Percentiles rank a stretch among this genome's conserved stretches.
These are phyloP conservation scores for Mixornis gularis DNA, from an alignment of 2,113 vertebrate genomes.

Conservation along the genomic window DNA sequence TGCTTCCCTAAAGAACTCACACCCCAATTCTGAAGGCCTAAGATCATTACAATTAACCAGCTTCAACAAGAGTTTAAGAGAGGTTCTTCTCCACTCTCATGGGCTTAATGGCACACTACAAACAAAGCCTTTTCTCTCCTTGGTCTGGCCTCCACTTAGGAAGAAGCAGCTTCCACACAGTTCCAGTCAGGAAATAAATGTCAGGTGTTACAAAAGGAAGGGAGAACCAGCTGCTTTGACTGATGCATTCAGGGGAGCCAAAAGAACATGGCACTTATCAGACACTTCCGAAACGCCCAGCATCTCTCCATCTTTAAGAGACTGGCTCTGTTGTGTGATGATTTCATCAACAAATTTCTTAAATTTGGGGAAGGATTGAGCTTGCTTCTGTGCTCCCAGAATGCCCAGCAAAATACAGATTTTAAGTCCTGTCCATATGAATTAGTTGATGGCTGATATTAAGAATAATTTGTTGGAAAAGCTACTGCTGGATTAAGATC, in stretches of 20 bases:
- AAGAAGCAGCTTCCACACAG: background rate
- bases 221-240: background rate
- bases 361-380: background rate
- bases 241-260: background rate
- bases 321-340: background rate
- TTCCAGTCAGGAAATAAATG: conserved; percentile 18
- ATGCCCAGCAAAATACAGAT: background rate
- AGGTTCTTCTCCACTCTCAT: background rate
- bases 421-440: background rate
- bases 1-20: conserved; percentile 29
- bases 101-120: background rate
- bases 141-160: background rate
- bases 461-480: background rate
- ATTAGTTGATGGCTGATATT: background rate
- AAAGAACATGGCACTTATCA: accelerated
- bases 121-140: background rate
- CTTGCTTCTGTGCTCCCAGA: background rate
- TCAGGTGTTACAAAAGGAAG: conserved; percentile 17
- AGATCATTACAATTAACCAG: conserved; percentile 8
- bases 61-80: background rate
- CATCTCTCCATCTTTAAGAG: background rate
- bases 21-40: background rate
- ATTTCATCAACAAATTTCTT: background rate
- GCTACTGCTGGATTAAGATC: background rate
- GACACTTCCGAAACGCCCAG: background rate